A percentile compares a stretch with the other conserved stretches of the same genome.
These are phyloP conservation scores for Fregata magnificens DNA, from an alignment of 2,113 vertebrate genomes.

Conservation along the genomic window DNA sequence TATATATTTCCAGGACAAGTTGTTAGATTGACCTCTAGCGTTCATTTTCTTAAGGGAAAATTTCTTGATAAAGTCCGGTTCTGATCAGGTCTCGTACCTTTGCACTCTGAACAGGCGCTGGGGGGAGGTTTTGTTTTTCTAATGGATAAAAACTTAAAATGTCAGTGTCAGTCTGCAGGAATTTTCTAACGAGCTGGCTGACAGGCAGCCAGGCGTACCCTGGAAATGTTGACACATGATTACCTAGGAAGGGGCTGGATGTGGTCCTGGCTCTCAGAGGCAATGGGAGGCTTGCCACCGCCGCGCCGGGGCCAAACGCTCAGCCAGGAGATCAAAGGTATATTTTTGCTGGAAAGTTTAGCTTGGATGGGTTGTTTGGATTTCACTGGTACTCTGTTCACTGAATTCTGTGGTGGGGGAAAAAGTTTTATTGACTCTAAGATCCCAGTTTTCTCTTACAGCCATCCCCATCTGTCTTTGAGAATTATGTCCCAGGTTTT, in stretches of 20 bases:
- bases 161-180: background rate
- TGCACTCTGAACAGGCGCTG: background rate
- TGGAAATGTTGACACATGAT: constrained; percentile 21
- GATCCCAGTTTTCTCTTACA: background rate
- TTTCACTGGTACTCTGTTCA: background rate
- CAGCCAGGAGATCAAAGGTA: constrained; percentile 35
- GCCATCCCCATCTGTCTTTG: background rate
- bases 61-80: background rate
- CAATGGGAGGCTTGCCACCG: background rate
- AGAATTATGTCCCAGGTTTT: background rate
- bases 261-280: background rate
- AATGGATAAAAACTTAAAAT: background rate
- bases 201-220: background rate
- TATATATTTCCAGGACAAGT: constrained; percentile 30
- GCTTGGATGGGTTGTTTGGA: background rate
- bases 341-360: background rate
- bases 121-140: background rate
- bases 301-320: background rate
- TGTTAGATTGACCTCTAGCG: constrained; percentile 62
- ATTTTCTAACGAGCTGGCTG: background rate
- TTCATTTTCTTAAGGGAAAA: constrained; percentile 13
- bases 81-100: background rate
- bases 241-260: constrained; percentile 3
- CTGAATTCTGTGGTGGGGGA: background rate
- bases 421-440: background rate